Conservation (phyloP, 2,888 invertebrate species). For the Hipparchia semele region DNA sequence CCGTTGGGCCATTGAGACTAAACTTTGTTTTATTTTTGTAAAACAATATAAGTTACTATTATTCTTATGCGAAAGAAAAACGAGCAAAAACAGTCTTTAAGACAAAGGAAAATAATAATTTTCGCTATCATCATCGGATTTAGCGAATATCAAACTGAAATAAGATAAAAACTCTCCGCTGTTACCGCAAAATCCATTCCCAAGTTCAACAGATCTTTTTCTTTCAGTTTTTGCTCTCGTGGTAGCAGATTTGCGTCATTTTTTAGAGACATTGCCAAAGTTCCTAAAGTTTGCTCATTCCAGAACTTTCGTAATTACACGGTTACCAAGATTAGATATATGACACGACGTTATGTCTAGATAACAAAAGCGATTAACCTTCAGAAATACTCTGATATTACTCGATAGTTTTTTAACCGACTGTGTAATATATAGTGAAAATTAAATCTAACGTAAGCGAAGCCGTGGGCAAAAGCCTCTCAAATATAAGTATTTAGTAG, state of each 20-base stretch:
- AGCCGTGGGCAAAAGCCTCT: too few relatives aligned
- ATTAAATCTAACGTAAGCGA: too few relatives aligned
- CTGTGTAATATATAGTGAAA: too few relatives aligned
- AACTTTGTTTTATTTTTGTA: too few relatives aligned
- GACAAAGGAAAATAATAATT: constrained; percentile 9
- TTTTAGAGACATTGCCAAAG: constrained; percentile 55
- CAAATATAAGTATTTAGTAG: too few relatives aligned
- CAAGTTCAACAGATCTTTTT: constrained; percentile 74
- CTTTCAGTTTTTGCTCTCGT: constrained; percentile 60
- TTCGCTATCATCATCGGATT: constrained; percentile 11
- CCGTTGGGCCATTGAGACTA: too few relatives aligned
- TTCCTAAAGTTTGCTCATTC: constrained; percentile 28
- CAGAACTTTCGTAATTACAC: constrained; percentile 36
- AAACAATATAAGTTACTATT: too few relatives aligned
- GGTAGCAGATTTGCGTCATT: constrained; percentile 54
- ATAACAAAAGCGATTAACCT: constrained; percentile 7
- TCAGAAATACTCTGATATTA: not conserved
- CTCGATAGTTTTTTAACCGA: not conserved
- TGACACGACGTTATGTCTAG: not conserved
- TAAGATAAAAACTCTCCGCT: constrained; percentile 65
- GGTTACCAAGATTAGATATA: constrained; percentile 8
- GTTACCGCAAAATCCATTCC: constrained; percentile 75
- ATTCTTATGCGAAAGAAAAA: not conserved
- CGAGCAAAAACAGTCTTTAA: not conserved
- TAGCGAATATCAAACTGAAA: constrained; percentile 53